These are phyloP conservation scores for Ophioderma brevispina DNA, from an alignment of 35 echinoderm and acorn worm species.

Conservation along the genomic window DNA sequence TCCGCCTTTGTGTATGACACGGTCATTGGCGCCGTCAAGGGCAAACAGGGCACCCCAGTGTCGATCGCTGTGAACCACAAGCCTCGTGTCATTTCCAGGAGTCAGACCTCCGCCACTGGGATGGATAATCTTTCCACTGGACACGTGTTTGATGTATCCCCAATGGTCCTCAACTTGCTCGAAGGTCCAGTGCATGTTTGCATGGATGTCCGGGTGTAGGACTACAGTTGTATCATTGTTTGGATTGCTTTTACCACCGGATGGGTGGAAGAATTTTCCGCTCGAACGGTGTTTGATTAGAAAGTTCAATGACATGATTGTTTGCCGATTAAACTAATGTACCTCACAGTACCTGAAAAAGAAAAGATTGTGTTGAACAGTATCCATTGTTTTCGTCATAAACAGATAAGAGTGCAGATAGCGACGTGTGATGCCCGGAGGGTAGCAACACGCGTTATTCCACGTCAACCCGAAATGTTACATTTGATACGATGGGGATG, in stretches of 20 bases:
- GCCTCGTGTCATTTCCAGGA: neutral
- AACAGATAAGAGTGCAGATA: too few species aligned
- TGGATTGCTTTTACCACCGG: neutral
- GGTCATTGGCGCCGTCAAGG: neutral
- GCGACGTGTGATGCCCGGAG: too few species aligned
- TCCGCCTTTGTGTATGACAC: slow-evolving; percentile 29
- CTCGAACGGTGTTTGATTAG: neutral
- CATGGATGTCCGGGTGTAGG: neutral
- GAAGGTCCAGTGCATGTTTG: too few species aligned
- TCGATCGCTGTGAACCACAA: slow-evolving; percentile 7
- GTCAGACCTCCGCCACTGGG: neutral
- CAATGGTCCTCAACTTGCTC: neutral
- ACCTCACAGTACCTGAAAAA: too few species aligned
- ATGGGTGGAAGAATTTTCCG: neutral
- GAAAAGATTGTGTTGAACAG: too few species aligned
- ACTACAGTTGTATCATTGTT: neutral
- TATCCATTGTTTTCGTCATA: too few species aligned
- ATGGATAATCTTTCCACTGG: slow-evolving; percentile 31
- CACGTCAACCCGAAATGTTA: too few species aligned
- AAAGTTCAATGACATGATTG: neutral
- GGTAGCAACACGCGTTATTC: too few species aligned
- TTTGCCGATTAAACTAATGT: too few species aligned
- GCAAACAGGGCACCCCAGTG: neutral
- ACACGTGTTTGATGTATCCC: slow-evolving; percentile 13
- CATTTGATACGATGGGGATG: too few species aligned